phyloP scores from a whole-genome alignment of 2,113 vertebrate species.

The Aphelocoma coerulescens region DNA sequence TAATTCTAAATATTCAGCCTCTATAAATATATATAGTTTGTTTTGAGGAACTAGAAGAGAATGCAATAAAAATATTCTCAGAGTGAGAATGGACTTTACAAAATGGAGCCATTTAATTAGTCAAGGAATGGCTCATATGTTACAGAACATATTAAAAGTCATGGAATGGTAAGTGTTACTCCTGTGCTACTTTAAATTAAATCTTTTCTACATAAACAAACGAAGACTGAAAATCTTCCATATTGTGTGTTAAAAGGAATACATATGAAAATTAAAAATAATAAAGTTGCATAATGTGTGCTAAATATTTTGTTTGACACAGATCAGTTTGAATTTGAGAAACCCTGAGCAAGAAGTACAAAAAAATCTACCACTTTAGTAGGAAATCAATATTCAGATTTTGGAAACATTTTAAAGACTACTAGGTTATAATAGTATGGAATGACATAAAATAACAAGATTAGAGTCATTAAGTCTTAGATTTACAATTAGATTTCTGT shows the following conservation, averaged over 20 bases:
- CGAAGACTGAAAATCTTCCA: background rate
- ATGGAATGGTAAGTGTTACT: background rate
- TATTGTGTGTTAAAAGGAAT: background rate
- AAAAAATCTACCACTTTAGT: background rate
- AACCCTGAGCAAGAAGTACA: background rate
- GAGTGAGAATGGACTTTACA: background rate
- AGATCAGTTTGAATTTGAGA: background rate
- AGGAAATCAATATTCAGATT: background rate
- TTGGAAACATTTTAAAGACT: background rate
- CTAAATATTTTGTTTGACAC: background rate
- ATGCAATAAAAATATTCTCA: background rate
- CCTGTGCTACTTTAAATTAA: background rate
- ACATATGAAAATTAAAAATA: background rate
- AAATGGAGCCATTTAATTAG: background rate
- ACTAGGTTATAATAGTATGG: background rate
- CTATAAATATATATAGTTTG: background rate
- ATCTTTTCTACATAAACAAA: background rate
- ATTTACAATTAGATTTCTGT: background rate
- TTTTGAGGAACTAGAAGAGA: background rate
- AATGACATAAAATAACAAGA: rapidly evolving
- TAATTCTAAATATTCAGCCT: background rate
- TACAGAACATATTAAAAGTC: background rate
- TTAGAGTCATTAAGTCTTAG: background rate
- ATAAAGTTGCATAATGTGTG: background rate
- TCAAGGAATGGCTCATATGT: background rate